Evolutionary conservation across 2,797 vertebrate genomes (phyloP).

Genomic region (Leptatherina wallacei): DNA sequence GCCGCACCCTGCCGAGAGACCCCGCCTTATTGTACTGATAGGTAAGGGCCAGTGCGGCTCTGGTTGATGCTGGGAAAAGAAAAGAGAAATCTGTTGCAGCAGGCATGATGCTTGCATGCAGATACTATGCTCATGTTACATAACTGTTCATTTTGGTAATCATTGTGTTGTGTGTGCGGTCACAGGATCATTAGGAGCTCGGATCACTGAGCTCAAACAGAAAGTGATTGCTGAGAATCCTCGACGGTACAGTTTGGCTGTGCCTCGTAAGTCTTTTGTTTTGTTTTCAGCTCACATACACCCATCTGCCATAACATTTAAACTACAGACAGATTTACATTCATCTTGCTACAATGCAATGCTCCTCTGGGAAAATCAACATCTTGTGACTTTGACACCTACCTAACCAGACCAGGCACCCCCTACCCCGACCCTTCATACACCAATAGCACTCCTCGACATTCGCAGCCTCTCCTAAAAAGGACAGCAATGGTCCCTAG

Average conservation of each 20-base stretch:
- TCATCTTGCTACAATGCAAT: not conserved
- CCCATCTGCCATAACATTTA: not conserved
- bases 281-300: not conserved
- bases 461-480: not conserved
- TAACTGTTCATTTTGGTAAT: not conserved
- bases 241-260: constrained; percentile 88
- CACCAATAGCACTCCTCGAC: not conserved
- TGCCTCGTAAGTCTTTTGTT: constrained; percentile 89
- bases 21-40: constrained; percentile 90
- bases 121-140: not conserved
- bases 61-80: not conserved
- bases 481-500: not conserved
- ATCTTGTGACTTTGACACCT: not conserved
- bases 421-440: too few species aligned
- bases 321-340: not conserved
- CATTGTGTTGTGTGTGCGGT: not conserved
- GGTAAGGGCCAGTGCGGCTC: constrained; percentile 75
- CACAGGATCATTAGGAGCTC: constrained; percentile 91
- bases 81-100: not conserved
- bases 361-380: not conserved
- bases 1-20: constrained; percentile 84
- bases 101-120: not conserved
- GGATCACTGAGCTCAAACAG: constrained; percentile 92
- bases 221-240: constrained; percentile 92
- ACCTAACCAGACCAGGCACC: not conserved